Evolutionary conservation across 2,888 invertebrate species (phyloP).

Genomic region (Drosophila affinis): DNA sequence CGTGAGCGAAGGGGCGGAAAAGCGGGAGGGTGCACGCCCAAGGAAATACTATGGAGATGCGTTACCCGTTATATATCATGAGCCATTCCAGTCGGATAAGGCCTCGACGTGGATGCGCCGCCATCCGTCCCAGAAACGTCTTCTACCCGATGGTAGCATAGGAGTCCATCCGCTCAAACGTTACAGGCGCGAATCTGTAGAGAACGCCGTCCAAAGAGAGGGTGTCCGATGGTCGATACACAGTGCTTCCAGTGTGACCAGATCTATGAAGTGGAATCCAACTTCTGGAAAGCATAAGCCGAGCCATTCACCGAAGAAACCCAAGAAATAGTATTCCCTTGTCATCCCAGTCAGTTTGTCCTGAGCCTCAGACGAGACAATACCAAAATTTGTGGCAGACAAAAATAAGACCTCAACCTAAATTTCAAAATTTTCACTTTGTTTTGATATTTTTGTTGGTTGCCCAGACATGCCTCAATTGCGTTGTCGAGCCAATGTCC

Average conservation of each 20-base stretch:
- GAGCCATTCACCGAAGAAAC: neutral
- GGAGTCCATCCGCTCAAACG: neutral
- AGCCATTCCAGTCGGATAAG: conserved; percentile 9
- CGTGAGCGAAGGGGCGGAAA: neutral
- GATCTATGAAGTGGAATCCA: too few species aligned
- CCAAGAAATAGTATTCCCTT: neutral
- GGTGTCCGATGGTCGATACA: neutral
- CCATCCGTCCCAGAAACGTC: conserved; percentile 18
- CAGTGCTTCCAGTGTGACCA: neutral
- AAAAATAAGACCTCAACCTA: neutral
- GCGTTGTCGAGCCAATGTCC: conserved; percentile 8
- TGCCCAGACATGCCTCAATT: conserved; percentile 9
- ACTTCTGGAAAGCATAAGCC: too few species aligned
- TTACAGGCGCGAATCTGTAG: conserved; percentile 9
- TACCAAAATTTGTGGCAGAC: neutral
- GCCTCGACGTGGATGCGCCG: conserved; percentile 27
- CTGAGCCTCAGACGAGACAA: neutral
- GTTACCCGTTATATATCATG: neutral
- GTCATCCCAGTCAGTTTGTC: neutral
- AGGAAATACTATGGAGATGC: neutral
- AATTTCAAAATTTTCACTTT: neutral
- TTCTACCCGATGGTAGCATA: conserved; percentile 6
- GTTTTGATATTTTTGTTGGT: neutral
- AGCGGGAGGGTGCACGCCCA: neutral
- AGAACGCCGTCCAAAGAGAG: neutral